Base-by-base conservation (phyloP, 2,888 invertebrate genomes). In the Tubulanus polymorphus region DNA sequence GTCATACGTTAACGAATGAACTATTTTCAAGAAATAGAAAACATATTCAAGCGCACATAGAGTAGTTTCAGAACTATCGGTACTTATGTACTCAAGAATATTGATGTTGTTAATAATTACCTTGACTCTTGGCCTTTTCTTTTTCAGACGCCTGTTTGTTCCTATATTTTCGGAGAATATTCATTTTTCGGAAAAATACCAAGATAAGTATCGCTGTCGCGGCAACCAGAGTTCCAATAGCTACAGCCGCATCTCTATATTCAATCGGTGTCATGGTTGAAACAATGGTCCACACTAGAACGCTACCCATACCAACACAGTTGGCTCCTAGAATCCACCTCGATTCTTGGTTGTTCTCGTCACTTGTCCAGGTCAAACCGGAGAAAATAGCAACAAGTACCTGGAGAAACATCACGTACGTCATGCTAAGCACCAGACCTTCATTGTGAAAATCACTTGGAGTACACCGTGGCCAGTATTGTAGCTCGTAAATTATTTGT, bases 221-320 rank as follows among this genome's bases (percentile, higher is more conserved):
- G 56, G 75, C 78, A 25, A 78, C 63, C 18, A 80, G 65, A 64
- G 80, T 81, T 29, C 72, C 79, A 27, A 79, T 67, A n/a, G 77
- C 72, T 6, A 79, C 71, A 1, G 78, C 72, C 5, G 73, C 68
- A 57, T 79, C 79, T 41, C 78, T 61, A 62, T 70, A 69, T 0
- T 68, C 64, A 1, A 68, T 65, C 1, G 70, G 70, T 0, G 75
- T 70, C 56, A 71, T 71, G 2, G 77, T 78, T 5, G 74, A 67
- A 8, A 79, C 73, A 1, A 78, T 67, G 62, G 78, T 75, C 81
- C 81, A 80, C 2, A 75, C 72, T 29, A 79, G 55, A 74, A 78
- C 78, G 50, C 74, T 71, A 18, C 76, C 70, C 30, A 72, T 69
- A 15, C 72, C 70, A 53, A 74, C 67, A 2, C 71, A 61, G 20